Evolutionary conservation across 1,140 invertebrate genomes (phyloP).

Genomic region (Berghia stephanieae): DNA sequence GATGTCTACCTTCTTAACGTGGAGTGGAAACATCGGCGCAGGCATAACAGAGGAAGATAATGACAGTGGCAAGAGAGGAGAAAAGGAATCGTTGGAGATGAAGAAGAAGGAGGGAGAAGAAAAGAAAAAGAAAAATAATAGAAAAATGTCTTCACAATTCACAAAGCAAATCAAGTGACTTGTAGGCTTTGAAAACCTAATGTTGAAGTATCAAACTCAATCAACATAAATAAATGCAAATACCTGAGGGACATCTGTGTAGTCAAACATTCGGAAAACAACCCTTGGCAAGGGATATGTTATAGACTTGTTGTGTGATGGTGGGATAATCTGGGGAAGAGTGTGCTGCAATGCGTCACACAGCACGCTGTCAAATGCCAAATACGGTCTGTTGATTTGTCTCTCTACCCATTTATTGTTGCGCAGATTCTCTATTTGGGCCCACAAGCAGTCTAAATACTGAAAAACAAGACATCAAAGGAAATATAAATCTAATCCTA

Average conservation of each 20-base stretch:
- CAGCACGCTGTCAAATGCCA: conserved; percentile 93
- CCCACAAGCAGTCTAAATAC: conserved; percentile 97
- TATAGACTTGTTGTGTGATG: conserved; percentile 88
- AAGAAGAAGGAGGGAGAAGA: too few species aligned
- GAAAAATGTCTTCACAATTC: too few species aligned
- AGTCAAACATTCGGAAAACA: conserved; percentile 86
- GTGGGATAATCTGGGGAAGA: conserved; percentile 86
- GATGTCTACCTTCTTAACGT: too few species aligned
- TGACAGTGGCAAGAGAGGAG: too few species aligned
- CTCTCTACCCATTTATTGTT: conserved; percentile 97
- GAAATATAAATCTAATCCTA: background rate
- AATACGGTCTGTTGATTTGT: conserved; percentile 93
- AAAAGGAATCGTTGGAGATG: too few species aligned
- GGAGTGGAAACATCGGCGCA: too few species aligned
- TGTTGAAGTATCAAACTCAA: too few species aligned
- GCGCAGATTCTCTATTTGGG: conserved; percentile 90
- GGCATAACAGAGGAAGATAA: too few species aligned
- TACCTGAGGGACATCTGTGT: conserved; percentile 96
- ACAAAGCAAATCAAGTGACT: too few species aligned
- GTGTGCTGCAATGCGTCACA: conserved; percentile 95
- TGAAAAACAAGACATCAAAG: conserved; percentile 40
- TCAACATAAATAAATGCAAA: too few species aligned
- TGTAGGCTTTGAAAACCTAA: too few species aligned
- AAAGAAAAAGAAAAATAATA: too few species aligned
- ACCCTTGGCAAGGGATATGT: conserved; percentile 83